Percentiles rank a stretch among this genome's conserved stretches.
Evolutionary conservation across 2,113 vertebrate genomes (phyloP).

Genomic region (Aptenodytes patagonicus): DNA sequence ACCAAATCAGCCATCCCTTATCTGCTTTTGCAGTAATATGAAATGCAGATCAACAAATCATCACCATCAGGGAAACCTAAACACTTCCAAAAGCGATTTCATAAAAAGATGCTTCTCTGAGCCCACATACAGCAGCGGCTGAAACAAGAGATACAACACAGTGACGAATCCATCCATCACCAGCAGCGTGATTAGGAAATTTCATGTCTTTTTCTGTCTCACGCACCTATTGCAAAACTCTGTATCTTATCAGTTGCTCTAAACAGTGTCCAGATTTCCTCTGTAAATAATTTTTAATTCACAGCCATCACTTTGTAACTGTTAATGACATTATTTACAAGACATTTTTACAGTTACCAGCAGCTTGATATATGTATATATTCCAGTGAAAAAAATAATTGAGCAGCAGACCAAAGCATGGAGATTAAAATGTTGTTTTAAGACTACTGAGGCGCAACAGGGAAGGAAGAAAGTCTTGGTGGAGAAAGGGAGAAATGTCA

Average conservation of each 20-base stretch:
- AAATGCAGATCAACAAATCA: neutral
- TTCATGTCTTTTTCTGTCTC: neutral
- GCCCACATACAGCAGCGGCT: neutral
- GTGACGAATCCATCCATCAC: neutral
- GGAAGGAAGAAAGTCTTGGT: neutral
- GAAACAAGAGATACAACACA: neutral
- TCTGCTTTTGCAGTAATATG: neutral
- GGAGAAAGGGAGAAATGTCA: neutral
- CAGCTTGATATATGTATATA: neutral
- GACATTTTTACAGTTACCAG: neutral
- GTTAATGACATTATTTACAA: neutral
- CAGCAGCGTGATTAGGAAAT: neutral
- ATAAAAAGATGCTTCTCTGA: neutral
- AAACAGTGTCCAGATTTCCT: neutral
- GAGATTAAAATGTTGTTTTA: neutral
- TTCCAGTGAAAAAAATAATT: neutral
- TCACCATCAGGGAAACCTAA: neutral
- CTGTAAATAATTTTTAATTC: neutral
- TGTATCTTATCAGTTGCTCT: neutral
- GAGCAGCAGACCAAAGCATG: neutral
- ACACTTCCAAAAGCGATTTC: neutral
- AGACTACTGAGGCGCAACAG: neutral
- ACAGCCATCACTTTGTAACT: neutral
- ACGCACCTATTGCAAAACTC: neutral
- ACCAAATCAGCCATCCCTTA: neutral